Evolutionary conservation across 2,797 vertebrate species (phyloP), one percentile per base, ranked within the genome.

Genomic region (Ctenopoma kingsleyae): DNA sequence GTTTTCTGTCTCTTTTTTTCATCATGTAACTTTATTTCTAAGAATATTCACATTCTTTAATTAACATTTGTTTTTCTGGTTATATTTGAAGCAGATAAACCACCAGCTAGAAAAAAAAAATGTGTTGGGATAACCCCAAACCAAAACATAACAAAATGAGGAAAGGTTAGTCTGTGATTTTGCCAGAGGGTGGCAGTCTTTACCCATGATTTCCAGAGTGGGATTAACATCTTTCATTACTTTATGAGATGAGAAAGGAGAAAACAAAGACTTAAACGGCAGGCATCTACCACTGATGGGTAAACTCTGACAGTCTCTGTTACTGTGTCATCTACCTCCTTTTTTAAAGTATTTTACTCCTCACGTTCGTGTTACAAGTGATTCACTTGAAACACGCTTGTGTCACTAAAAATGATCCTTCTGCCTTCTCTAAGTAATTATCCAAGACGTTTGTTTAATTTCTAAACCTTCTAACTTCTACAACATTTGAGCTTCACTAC

Each of bases 111-210:
- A 32, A 8, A 1, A 36, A 27, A 30, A 32, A 32, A 9, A 27
- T 55, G 10, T n/a, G 17, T 44, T 32, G 12, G 11, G 8, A 55
- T 32, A 16, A 38, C 8, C 5, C 22, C n/a, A 38, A 35, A 46
- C 11, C 20, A 35, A 23, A 38, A 35, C 6, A 36, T 0, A 36
- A n/a, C 32, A 20, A 6, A 15, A 11, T 32, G 16, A 27, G 6
- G 8, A 1, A 2, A 54, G 17, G 4, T 30, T 22, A 5, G 9
- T 52, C 2, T n/a, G 30, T 49, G 9, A 69, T 9, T 22, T 8
- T 32, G 17, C 93, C 94, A 93, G 82, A 88, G 56, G 94, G 88
- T 90, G 93, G 92, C 92, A 94, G 89, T 89, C 89, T 93, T 92
- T 67, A 83, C 73, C 69, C 73, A 74, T 70, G 55, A 22, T 64